Conservation (phyloP, 1,140 invertebrate genomes). For the Atta colombica region DNA sequence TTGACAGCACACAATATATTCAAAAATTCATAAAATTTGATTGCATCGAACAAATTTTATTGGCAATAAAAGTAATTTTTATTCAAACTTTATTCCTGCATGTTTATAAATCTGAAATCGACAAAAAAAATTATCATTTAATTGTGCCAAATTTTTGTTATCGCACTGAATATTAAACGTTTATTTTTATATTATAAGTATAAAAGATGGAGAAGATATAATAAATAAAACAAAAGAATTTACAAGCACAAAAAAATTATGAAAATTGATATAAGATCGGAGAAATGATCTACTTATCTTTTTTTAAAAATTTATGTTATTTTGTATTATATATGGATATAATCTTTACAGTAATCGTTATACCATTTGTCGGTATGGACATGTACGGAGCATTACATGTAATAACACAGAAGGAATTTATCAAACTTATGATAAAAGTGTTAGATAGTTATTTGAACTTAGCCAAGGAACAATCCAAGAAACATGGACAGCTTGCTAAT, state of each 20-base stretch:
- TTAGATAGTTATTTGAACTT: slow-evolving; percentile 89
- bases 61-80: neutral
- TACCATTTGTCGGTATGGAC: slow-evolving; percentile 92
- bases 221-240: neutral
- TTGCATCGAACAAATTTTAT: neutral
- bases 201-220: neutral
- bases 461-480: slow-evolving; percentile 88
- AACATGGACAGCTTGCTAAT: slow-evolving; percentile 88
- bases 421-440: slow-evolving; percentile 89
- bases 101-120: neutral
- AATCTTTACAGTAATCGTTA: slow-evolving; percentile 89
- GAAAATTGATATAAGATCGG: neutral
- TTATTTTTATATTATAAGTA: neutral
- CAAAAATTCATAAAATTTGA: neutral
- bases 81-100: neutral
- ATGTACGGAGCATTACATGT: slow-evolving; percentile 93
- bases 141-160: neutral
- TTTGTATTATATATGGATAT: neutral
- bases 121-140: neutral
- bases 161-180: neutral
- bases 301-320: neutral
- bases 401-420: slow-evolving; percentile 90
- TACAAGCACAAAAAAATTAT: neutral
- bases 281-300: neutral
- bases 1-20: neutral